phyloP scores from a whole-genome alignment of 2,113 vertebrate genomes.

The Nematolebias whitei region DNA sequence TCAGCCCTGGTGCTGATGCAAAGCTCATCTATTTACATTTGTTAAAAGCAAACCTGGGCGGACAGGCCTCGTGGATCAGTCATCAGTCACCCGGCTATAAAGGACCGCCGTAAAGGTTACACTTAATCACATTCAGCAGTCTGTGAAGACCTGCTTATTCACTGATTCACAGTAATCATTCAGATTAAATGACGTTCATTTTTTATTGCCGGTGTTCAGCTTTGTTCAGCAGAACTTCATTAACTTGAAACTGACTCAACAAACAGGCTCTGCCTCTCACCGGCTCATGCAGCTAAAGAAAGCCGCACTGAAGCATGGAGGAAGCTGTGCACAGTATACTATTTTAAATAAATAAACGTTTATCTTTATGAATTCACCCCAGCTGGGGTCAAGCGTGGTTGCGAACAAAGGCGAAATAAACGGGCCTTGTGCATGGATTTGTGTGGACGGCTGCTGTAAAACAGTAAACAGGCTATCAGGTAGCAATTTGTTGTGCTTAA shows the following conservation, averaged over 20 bases:
- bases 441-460: neutral
- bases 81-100: conserved; percentile 36
- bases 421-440: neutral
- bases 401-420: conserved; percentile 2
- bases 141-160: conserved; percentile 41
- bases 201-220: conserved; percentile 16
- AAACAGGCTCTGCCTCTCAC: neutral
- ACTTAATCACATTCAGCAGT: conserved; percentile 37
- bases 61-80: conserved; percentile 15
- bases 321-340: neutral
- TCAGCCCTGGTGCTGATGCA: conserved; percentile 20
- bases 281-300: conserved; percentile 1
- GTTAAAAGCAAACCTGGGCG: conserved; percentile 17
- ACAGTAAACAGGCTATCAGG: conserved; percentile 28
- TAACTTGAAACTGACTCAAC: conserved; percentile 19
- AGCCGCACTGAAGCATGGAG: neutral
- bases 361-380: neutral
- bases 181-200: conserved; percentile 18
- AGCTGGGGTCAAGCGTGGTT: conserved; percentile 8
- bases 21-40: conserved; percentile 27
- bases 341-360: conserved; percentile 2
- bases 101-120: conserved; percentile 20
- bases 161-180: conserved; percentile 33
- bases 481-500: conserved; percentile 32
- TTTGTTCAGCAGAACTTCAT: conserved; percentile 9